Evolutionary conservation across 2,888 invertebrate species (phyloP), one percentile per base, ranked within the genome.

Genomic region (Heteromyza rotundicornis): DNA sequence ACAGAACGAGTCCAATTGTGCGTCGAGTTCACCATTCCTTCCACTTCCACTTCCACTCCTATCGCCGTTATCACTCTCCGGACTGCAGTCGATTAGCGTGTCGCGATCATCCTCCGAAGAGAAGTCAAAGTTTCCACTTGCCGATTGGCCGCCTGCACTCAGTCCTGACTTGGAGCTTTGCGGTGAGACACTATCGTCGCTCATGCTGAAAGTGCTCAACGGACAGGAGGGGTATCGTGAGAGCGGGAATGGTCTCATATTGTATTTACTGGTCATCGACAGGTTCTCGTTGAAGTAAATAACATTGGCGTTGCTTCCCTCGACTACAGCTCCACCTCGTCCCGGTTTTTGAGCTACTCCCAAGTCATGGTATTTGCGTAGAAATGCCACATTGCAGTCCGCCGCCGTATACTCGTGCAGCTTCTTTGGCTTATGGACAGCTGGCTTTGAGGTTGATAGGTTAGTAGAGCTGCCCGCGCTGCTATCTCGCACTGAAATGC

Each of bases 281-380:
- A 83, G 73, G 64, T 83, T 83, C 63, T 83, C 83, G 66, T 83
- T 83, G 58, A 83, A 82, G 60, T 82, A 80, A n/a, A 83, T 82
- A 2, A 82, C 72, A 65, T 78, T 80, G n/a, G 69, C 62, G 49
- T 59, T 62, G 1, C 49, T 62, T 1, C 55, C 49, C 14, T 44
- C 64, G 22, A 2, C 63, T 65, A 1, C 67, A 23, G 17, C 14
- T 14, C 5, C 19, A 55, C 60, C 71, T n/a, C n/a, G n/a, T n/a
- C n/a, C n/a, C n/a, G n/a, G n/a, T n/a, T n/a, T n/a, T n/a, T n/a
- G n/a, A n/a, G n/a, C n/a, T 2, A 68, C 67, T 55, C 75, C 77
- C 20, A 79, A 69, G 32, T 81, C 81, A 53, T 82, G 76, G 60
- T 80, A 82, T 64, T 82, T 83, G 14, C 80, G 78, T 68, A 81